These are phyloP conservation scores for Drosophila kurseongensis DNA, from an alignment of 1,140 invertebrate species.

Conservation along the genomic window DNA sequence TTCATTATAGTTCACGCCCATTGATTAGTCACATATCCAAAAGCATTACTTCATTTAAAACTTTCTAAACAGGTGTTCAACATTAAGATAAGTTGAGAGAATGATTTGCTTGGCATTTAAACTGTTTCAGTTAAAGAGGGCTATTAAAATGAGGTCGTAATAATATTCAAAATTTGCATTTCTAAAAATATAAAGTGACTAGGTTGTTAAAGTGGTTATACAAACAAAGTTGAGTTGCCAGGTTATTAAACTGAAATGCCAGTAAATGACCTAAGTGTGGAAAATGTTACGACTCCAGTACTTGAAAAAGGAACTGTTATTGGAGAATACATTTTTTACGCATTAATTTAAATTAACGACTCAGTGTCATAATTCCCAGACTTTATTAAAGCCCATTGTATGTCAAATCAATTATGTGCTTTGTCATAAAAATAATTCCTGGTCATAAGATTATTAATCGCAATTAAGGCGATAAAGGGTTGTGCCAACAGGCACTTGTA, in stretches of 20 bases:
- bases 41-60: slow-evolving; percentile 8
- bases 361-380: neutral
- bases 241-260: slow-evolving; percentile 6
- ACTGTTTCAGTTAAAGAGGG: no score
- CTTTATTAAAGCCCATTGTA: neutral
- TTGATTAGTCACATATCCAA: slow-evolving; percentile 12
- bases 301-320: slow-evolving; percentile 2
- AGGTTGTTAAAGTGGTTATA: slow-evolving; percentile 3
- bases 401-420: slow-evolving; percentile 1
- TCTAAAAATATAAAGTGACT: neutral
- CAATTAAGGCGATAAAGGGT: neutral
- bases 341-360: neutral
- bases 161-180: slow-evolving; percentile 1
- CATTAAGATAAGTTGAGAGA: neutral
- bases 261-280: neutral
- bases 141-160: neutral
- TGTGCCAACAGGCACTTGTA: neutral
- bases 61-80: neutral
- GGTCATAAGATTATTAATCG: neutral
- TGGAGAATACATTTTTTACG: neutral
- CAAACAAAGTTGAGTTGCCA: neutral
- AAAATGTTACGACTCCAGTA: neutral
- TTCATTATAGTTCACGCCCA: slow-evolving; percentile 1
- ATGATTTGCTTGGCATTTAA: neutral
- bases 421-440: neutral